Evolutionary conservation across 2,888 invertebrate species (phyloP).

Genomic region (Apamea sordens): DNA sequence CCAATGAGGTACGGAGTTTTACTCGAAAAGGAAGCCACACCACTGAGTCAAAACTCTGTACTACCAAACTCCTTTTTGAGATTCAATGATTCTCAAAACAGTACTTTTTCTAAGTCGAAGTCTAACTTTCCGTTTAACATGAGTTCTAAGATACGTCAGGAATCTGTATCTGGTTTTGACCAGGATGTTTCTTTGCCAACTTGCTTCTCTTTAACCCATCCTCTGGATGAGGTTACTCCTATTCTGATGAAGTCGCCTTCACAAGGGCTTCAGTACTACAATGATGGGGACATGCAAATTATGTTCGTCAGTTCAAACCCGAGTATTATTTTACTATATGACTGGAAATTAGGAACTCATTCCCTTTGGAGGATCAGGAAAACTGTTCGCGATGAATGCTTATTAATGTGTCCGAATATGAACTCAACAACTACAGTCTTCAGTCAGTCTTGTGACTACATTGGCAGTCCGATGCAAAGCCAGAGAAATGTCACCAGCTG

Average conservation of each 20-base stretch:
- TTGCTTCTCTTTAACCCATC: slow-evolving; percentile 96
- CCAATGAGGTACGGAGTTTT: slow-evolving; percentile 95
- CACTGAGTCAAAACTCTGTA: slow-evolving; percentile 78
- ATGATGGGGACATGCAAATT: slow-evolving; percentile 92
- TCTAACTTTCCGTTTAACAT: slow-evolving; percentile 78
- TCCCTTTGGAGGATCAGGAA: slow-evolving; percentile 95
- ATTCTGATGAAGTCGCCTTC: slow-evolving; percentile 93
- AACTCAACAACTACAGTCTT: slow-evolving; percentile 84
- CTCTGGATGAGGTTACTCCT: slow-evolving; percentile 97
- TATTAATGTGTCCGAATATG: slow-evolving; percentile 90
- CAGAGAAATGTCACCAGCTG: slow-evolving; percentile 82
- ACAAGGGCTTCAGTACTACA: slow-evolving; percentile 90
- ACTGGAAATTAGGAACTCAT: slow-evolving; percentile 94
- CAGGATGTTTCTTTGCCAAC: slow-evolving; percentile 92
- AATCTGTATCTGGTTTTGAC: slow-evolving; percentile 82
- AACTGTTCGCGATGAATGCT: slow-evolving; percentile 93
- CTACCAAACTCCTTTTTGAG: slow-evolving; percentile 81
- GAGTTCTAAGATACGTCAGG: slow-evolving; percentile 83
- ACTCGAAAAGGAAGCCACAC: slow-evolving; percentile 92
- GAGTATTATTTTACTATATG: slow-evolving; percentile 95
- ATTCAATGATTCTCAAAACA: slow-evolving; percentile 84
- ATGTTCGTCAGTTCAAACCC: slow-evolving; percentile 94
- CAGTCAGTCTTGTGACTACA: slow-evolving; percentile 85
- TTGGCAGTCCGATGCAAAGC: slow-evolving; percentile 84
- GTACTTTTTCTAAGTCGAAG: slow-evolving; percentile 80